Percentiles rank a stretch among this genome's conserved stretches.
Conservation (phyloP, 2,113 vertebrate genomes). For the Orthonyx spaldingii region DNA sequence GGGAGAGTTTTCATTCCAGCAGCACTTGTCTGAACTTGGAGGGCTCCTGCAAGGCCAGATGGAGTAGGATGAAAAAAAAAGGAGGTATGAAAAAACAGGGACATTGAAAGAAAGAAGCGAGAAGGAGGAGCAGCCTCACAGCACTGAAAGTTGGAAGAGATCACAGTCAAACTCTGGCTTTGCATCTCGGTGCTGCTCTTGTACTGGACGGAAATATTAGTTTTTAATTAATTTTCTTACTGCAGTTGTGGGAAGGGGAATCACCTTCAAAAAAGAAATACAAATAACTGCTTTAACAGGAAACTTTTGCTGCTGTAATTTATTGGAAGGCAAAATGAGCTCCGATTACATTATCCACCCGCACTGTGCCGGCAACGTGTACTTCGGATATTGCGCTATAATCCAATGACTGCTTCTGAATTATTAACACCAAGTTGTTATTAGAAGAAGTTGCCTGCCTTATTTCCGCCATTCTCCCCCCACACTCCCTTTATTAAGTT, state of each 20-base stretch:
- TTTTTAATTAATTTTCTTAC: conserved; percentile 69
- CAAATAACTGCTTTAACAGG: conserved; percentile 56
- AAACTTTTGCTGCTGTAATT: conserved; percentile 71
- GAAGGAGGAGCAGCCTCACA: neutral
- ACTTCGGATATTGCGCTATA: conserved; percentile 73
- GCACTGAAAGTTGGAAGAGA: conserved; percentile 19
- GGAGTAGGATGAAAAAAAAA: neutral
- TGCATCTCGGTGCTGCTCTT: neutral
- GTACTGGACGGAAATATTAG: conserved; percentile 52
- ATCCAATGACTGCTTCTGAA: conserved; percentile 74
- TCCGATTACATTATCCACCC: conserved; percentile 73
- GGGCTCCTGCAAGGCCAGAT: rapidly evolving
- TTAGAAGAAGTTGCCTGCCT: conserved; percentile 70
- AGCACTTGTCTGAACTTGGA: neutral
- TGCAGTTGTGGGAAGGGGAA: conserved; percentile 35
- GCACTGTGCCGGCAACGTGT: conserved; percentile 54
- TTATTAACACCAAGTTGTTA: conserved; percentile 72
- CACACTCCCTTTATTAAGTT: conserved; percentile 67
- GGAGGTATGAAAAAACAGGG: neutral
- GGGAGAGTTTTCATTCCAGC: neutral
- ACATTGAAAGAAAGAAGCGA: neutral
- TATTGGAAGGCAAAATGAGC: conserved; percentile 69
- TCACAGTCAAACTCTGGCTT: conserved; percentile 19
- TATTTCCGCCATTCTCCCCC: conserved; percentile 59
- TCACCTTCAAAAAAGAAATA: conserved; percentile 56